A percentile compares a stretch with the other conserved stretches of the same genome.
These are phyloP conservation scores for Pammene aurita DNA, from an alignment of 2,888 invertebrate species.

Conservation along the genomic window DNA sequence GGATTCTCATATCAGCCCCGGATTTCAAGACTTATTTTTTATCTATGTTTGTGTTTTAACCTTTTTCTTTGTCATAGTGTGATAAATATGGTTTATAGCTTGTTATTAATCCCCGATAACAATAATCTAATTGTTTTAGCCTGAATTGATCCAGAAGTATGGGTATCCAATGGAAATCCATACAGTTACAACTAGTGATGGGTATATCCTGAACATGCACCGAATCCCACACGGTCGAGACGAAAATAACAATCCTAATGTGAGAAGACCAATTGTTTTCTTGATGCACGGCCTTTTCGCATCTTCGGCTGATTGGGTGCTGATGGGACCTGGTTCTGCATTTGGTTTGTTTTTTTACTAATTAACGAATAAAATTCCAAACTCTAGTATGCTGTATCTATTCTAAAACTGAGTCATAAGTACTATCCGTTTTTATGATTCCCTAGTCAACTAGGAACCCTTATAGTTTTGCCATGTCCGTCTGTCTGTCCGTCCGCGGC, in stretches of 20 bases:
- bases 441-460: no score
- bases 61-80: no score
- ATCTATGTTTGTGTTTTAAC: no score
- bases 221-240: constrained; percentile 85
- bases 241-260: constrained; percentile 64
- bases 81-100: no score
- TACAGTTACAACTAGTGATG: constrained; percentile 87
- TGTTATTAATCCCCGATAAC: no score
- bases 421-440: no score
- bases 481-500: no score
- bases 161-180: constrained; percentile 86
- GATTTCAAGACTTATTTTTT: no score
- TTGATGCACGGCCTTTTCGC: constrained; percentile 88
- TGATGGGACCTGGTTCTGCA: constrained; percentile 86
- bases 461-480: no score
- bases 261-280: constrained; percentile 82
- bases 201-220: constrained; percentile 90
- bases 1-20: no score
- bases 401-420: no score
- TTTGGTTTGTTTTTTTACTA: constrained; percentile 79
- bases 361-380: background rate
- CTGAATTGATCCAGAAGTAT: constrained; percentile 83
- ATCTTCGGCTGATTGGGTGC: constrained; percentile 88
- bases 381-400: no score
- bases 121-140: constrained; percentile 58